A percentile compares a stretch with the other conserved stretches of the same genome.
Conservation (phyloP, 2,113 vertebrate genomes). For the Grus americana region DNA sequence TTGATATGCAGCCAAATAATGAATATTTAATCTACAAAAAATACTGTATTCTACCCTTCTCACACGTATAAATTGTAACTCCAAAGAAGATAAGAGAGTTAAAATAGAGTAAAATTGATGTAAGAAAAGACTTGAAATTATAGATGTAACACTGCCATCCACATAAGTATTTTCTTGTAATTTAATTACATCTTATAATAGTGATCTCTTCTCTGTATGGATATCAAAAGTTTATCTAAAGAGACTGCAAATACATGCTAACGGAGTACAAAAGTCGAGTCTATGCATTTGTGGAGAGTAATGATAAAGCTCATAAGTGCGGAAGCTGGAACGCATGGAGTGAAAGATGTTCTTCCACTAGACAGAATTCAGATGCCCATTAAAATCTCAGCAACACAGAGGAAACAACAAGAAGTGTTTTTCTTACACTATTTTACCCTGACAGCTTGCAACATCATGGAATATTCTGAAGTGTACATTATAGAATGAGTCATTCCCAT, state of each 20-base stretch:
- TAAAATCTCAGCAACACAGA: conserved; percentile 36
- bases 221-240: not conserved
- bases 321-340: conserved; percentile 21
- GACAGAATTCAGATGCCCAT: conserved; percentile 24
- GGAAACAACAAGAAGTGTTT: not conserved
- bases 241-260: conserved; percentile 27
- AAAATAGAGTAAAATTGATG: not conserved
- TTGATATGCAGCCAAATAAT: not conserved
- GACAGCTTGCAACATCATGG: not conserved
- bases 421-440: not conserved
- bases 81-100: not conserved
- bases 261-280: conserved; percentile 14
- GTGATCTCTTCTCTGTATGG: not conserved
- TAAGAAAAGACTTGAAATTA: not conserved
- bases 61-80: not conserved
- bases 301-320: conserved; percentile 10
- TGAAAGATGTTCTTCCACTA: conserved; percentile 40
- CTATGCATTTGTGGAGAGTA: not conserved
- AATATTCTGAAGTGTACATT: conserved; percentile 24
- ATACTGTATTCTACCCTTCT: not conserved
- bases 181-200: not conserved
- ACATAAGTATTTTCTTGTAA: not conserved
- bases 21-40: not conserved
- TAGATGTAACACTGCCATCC: not conserved
- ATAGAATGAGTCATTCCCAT: conserved; percentile 36